These are phyloP conservation scores for Rhagium mordax DNA, from an alignment of 2,888 invertebrate genomes.

Conservation along the genomic window DNA sequence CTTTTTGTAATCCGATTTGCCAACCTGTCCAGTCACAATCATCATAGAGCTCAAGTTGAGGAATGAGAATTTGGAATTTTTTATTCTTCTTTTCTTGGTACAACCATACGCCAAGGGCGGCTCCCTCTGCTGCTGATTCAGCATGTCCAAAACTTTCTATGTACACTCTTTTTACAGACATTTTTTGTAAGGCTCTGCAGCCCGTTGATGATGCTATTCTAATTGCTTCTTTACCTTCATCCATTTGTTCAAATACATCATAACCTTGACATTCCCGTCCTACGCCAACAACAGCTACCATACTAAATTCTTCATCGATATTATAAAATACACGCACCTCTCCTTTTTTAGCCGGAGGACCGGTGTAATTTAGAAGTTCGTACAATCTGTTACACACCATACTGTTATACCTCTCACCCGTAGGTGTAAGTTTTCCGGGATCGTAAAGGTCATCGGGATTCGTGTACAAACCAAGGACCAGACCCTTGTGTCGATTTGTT, in stretches of 20 bases:
- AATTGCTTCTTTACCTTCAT: conserved; percentile 83
- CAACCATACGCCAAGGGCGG: conserved; percentile 78
- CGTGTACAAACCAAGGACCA: conserved; percentile 77
- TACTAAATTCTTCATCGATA: conserved; percentile 76
- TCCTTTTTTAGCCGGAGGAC: conserved; percentile 72
- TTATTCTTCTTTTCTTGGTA: conserved; percentile 79
- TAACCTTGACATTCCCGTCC: conserved; percentile 80
- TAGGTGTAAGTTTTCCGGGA: conserved; percentile 76
- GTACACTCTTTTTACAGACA: conserved; percentile 74
- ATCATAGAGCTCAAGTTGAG: conserved; percentile 74
- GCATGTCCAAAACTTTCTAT: conserved; percentile 85
- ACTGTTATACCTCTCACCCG: conserved; percentile 75
- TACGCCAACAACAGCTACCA: conserved; percentile 82
- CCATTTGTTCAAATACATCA: conserved; percentile 79
- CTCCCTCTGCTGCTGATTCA: conserved; percentile 87
- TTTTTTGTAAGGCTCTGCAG: conserved; percentile 72
- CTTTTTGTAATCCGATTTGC: conserved; percentile 81
- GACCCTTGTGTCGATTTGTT: conserved; percentile 67
- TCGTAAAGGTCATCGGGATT: conserved; percentile 73
- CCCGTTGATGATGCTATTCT: conserved; percentile 79
- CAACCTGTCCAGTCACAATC: conserved; percentile 81
- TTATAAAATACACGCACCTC: conserved; percentile 78
- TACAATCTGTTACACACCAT: conserved; percentile 73
- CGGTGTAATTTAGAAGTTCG: conserved; percentile 68
- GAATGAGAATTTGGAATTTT: conserved; percentile 62